Evolutionary conservation across 2,797 vertebrate species (phyloP).

Genomic region (Enoplosus armatus): DNA sequence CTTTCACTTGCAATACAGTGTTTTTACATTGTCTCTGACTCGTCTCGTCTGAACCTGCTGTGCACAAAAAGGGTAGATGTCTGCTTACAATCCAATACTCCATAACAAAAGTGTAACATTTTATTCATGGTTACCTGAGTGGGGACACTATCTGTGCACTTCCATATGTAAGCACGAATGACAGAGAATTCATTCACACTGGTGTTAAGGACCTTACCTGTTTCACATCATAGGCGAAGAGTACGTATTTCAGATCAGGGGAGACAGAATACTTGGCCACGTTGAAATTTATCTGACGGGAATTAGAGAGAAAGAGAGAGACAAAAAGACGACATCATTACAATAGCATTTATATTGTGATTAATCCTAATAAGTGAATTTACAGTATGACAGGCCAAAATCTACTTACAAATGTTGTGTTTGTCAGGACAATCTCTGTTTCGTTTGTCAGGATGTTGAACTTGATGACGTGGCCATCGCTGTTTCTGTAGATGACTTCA

Average conservation of each 20-base stretch:
- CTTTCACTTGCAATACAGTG: no score
- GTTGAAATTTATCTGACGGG: slow-evolving; percentile 92
- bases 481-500: slow-evolving; percentile 94
- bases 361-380: not conserved
- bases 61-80: not conserved
- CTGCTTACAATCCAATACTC: not conserved
- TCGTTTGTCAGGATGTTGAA: slow-evolving; percentile 93
- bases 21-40: no score
- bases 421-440: slow-evolving; percentile 91
- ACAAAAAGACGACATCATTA: not conserved
- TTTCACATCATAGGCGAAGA: slow-evolving; percentile 96
- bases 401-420: slow-evolving; percentile 95
- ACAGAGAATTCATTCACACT: not conserved
- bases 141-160: not conserved
- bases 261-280: slow-evolving; percentile 94
- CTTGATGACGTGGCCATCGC: slow-evolving; percentile 94
- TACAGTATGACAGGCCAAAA: not conserved
- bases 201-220: slow-evolving; percentile 85
- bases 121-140: no score
- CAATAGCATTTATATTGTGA: not conserved
- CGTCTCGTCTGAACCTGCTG: not conserved
- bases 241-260: slow-evolving; percentile 95
- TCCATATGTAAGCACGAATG: not conserved
- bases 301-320: not conserved
- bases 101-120: not conserved